These are phyloP conservation scores for Sciurus carolinensis DNA, from an alignment of 2,797 vertebrate genomes.

Conservation along the genomic window DNA sequence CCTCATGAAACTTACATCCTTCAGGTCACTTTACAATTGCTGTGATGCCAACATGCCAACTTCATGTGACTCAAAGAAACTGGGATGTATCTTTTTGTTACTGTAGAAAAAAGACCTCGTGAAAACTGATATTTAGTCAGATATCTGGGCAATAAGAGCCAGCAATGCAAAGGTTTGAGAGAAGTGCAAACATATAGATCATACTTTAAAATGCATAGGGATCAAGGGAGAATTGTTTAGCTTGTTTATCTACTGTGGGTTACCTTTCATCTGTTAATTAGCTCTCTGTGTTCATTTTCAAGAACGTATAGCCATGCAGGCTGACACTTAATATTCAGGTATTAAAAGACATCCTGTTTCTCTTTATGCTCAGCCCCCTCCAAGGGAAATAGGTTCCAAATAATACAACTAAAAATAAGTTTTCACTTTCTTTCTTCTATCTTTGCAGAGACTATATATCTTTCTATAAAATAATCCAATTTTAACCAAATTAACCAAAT, in stretches of 20 bases:
- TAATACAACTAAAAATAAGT: background rate
- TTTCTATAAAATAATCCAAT: background rate
- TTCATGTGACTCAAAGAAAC: background rate
- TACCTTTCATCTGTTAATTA: background rate
- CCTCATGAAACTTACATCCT: too few species aligned
- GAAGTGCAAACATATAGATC: background rate
- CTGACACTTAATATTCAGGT: background rate
- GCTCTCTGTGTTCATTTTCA: background rate
- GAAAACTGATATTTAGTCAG: background rate
- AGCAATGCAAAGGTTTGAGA: background rate
- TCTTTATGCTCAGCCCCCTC: background rate
- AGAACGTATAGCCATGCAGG: background rate
- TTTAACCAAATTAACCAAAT: background rate
- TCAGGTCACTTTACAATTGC: background rate
- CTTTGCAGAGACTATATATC: background rate
- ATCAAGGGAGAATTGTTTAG: background rate
- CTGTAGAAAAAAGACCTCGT: background rate
- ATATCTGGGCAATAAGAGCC: background rate
- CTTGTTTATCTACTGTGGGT: background rate
- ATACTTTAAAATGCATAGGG: background rate
- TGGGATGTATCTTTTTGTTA: background rate
- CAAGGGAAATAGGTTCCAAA: background rate
- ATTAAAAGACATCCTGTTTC: background rate
- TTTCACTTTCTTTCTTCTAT: background rate
- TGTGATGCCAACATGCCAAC: background rate